phyloP scores from a whole-genome alignment of 1,140 invertebrate species.

The Lordiphosa mommai region DNA sequence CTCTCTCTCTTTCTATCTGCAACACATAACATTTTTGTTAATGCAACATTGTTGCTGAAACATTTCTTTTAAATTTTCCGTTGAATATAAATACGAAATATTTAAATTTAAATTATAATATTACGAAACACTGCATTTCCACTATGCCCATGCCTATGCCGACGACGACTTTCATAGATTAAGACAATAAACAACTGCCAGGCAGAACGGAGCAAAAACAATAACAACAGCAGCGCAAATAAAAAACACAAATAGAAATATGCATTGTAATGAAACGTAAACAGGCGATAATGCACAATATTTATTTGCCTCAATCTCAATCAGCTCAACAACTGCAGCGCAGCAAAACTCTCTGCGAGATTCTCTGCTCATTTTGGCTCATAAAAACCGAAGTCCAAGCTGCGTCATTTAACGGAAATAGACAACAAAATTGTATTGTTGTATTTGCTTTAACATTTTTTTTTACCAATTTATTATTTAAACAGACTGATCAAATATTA shows the following conservation, averaged over 20 bases:
- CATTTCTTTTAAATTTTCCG: too few relatives aligned
- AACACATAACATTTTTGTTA: too few relatives aligned
- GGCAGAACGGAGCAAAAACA: neutral
- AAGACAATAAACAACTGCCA: neutral
- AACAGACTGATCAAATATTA: constrained; percentile 68
- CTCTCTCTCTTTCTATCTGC: constrained; percentile 50
- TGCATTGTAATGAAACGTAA: constrained; percentile 61
- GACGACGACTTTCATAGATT: too few relatives aligned
- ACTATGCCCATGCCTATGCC: too few relatives aligned
- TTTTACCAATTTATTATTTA: constrained; percentile 61
- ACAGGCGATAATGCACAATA: constrained; percentile 37
- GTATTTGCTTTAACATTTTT: constrained; percentile 55
- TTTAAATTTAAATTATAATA: too few relatives aligned
- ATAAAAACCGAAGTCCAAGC: constrained; percentile 7
- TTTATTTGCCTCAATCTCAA: constrained; percentile 9
- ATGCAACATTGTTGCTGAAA: too few relatives aligned
- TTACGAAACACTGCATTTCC: too few relatives aligned
- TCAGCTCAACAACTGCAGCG: neutral
- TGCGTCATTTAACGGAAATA: constrained; percentile 51
- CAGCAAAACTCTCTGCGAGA: constrained; percentile 5
- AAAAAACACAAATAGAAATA: constrained; percentile 48
- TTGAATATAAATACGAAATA: too few relatives aligned
- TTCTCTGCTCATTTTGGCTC: neutral
- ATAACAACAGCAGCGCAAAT: neutral
- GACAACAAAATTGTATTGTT: constrained; percentile 21